These are phyloP conservation scores for Reticulitermes lucifugus DNA, from an alignment of 2,888 invertebrate species.

Conservation along the genomic window DNA sequence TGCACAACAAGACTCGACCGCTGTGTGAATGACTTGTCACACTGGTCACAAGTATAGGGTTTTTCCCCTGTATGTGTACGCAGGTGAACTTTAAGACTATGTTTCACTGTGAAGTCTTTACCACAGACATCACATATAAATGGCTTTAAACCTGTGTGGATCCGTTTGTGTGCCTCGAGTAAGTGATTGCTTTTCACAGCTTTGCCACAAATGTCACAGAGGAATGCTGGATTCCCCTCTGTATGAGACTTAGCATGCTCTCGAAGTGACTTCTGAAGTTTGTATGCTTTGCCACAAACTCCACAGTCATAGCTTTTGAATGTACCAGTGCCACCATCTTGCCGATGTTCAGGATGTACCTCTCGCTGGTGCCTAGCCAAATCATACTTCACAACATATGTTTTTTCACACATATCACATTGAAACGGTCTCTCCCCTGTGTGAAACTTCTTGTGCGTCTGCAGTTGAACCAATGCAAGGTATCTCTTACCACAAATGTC, in stretches of 20 bases:
- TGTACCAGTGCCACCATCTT: not conserved
- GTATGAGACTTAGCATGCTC: not conserved
- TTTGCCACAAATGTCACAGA: constrained; percentile 52
- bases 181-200: constrained; percentile 54
- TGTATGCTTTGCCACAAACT: constrained; percentile 57
- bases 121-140: constrained; percentile 69
- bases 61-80: constrained; percentile 70
- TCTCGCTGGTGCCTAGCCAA: not conserved
- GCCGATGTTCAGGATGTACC: not conserved
- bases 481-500: constrained; percentile 56
- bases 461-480: constrained; percentile 63
- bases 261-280: constrained; percentile 55
- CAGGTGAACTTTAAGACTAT: constrained; percentile 67
- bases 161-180: constrained; percentile 47
- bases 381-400: constrained; percentile 56
- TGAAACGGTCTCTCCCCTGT: constrained; percentile 66
- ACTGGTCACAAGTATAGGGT: constrained; percentile 68
- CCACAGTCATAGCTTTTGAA: constrained; percentile 55
- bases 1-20: constrained; percentile 45
- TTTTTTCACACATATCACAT: constrained; percentile 65
- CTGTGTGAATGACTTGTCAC: constrained; percentile 66
- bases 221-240: not conserved
- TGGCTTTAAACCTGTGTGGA: constrained; percentile 68
- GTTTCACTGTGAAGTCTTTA: constrained; percentile 70
- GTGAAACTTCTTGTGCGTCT: constrained; percentile 64